Percentiles rank a stretch among this genome's conserved stretches.
These are phyloP conservation scores for Cathartes aura DNA, from an alignment of 2,113 vertebrate species.

Conservation along the genomic window DNA sequence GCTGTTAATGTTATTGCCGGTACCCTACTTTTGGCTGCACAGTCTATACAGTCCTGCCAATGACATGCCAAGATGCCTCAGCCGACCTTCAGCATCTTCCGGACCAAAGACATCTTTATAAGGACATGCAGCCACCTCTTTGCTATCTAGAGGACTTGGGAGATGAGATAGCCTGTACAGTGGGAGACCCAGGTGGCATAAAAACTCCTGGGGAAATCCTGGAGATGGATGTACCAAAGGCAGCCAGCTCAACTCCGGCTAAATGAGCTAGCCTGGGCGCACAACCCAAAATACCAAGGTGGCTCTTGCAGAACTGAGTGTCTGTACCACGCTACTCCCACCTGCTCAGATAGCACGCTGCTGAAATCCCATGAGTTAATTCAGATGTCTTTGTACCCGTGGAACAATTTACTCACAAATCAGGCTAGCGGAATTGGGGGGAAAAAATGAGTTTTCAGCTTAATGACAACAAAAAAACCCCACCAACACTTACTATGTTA, in stretches of 20 bases:
- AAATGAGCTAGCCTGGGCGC: not conserved
- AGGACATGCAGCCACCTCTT: not conserved
- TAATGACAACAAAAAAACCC: not conserved
- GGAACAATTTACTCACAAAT: not conserved
- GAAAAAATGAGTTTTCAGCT: not conserved
- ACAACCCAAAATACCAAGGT: not conserved
- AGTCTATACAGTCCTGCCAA: not conserved
- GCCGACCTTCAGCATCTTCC: not conserved
- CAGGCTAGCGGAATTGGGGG: not conserved
- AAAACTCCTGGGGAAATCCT: not conserved
- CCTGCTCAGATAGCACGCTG: not conserved
- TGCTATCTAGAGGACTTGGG: not conserved
- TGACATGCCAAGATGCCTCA: not conserved
- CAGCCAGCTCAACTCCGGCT: not conserved
- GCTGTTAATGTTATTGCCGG: not conserved
- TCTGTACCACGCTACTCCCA: not conserved
- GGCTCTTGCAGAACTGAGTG: not conserved
- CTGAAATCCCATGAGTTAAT: not conserved
- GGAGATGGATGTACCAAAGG: not conserved
- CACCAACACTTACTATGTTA: not conserved
- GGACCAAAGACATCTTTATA: not conserved
- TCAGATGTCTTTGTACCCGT: not conserved
- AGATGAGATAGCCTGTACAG: not conserved
- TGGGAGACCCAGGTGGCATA: not conserved
- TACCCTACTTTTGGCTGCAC: not conserved